These are phyloP conservation scores for Nycteola revayana DNA, from an alignment of 2,888 invertebrate species.

Conservation along the genomic window DNA sequence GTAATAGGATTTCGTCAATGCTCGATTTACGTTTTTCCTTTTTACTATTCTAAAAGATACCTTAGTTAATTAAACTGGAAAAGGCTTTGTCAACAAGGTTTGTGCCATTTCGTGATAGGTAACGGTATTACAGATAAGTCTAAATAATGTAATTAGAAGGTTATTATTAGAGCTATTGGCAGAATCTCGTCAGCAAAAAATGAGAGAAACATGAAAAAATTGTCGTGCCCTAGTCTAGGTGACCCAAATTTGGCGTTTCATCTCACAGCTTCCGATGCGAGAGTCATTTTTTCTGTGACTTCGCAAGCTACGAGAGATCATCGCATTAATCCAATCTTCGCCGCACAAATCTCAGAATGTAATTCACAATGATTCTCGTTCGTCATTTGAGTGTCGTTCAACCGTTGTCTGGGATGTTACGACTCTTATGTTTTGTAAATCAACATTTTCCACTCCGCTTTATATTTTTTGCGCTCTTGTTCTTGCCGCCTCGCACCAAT, in stretches of 20 bases:
- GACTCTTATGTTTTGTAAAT: constrained; percentile 8
- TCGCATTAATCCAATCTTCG: not conserved
- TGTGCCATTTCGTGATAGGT: too few relatives aligned
- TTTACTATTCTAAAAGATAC: too few relatives aligned
- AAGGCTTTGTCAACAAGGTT: too few relatives aligned
- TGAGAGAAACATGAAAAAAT: constrained; percentile 34
- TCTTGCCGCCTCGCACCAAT: constrained; percentile 12
- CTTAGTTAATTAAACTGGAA: too few relatives aligned
- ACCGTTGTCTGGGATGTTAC: constrained; percentile 14
- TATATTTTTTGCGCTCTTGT: constrained; percentile 13
- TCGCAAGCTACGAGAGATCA: constrained; percentile 34
- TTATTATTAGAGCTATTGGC: constrained; percentile 16
- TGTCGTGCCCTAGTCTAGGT: constrained; percentile 42
- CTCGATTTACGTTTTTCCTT: too few relatives aligned
- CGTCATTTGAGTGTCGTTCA: constrained; percentile 13
- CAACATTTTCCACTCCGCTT: constrained; percentile 11
- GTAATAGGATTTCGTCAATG: too few relatives aligned
- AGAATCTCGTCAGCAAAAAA: constrained; percentile 26
- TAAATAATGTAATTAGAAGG: too few relatives aligned
- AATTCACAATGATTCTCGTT: not conserved
- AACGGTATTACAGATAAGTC: too few relatives aligned
- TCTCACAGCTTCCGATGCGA: constrained; percentile 34
- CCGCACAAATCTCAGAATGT: too few relatives aligned
- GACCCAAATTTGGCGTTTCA: constrained; percentile 57
- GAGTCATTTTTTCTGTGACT: constrained; percentile 34